Evolutionary conservation across 92 coral and sea anemone species (phyloP).

Genomic region (Chrysogorgia sp.): DNA sequence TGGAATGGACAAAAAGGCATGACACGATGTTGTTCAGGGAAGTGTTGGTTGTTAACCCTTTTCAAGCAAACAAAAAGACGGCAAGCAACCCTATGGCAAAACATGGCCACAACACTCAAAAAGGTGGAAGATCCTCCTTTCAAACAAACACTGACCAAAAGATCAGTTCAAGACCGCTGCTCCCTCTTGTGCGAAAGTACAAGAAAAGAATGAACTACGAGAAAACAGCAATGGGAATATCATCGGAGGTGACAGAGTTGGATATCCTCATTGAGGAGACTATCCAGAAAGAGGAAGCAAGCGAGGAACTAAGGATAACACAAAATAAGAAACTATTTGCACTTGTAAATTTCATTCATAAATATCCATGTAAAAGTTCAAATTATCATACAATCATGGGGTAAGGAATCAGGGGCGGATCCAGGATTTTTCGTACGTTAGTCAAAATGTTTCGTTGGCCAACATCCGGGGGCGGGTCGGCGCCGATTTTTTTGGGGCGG

Average conservation of each 20-base stretch:
- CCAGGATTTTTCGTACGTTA: no score
- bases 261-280: constrained; percentile 8
- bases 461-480: no score
- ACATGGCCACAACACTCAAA: neutral
- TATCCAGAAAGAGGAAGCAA: neutral
- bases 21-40: neutral
- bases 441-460: no score
- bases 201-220: neutral
- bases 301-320: constrained; percentile 13
- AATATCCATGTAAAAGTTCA: no score
- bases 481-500: no score
- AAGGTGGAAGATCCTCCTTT: neutral
- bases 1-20: constrained; percentile 1
- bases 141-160: neutral
- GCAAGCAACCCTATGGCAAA: neutral
- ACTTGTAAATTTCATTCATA: no score
- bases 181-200: neutral
- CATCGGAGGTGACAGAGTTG: neutral
- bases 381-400: no score
- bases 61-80: no score
- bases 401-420: no score
- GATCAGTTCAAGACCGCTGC: neutral
- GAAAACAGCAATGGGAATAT: neutral
- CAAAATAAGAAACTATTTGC: constrained; percentile 9
- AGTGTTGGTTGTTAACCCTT: neutral